phyloP scores from a whole-genome alignment of 1,140 invertebrate genomes.

The Saccostrea echinata region DNA sequence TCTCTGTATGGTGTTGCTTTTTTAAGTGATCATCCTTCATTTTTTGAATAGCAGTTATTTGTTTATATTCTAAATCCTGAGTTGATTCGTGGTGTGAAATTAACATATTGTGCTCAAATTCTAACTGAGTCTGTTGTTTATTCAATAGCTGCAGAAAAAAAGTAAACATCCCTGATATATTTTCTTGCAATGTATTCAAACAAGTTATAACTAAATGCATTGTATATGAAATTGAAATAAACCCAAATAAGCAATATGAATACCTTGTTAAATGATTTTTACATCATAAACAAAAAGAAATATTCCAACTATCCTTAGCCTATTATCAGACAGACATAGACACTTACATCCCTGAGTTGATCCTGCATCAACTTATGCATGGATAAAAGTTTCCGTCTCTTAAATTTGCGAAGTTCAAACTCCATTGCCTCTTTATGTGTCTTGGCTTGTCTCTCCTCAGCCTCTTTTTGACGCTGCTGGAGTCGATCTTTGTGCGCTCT shows the following conservation, averaged over 20 bases:
- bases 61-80: constrained; percentile 92
- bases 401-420: constrained; percentile 94
- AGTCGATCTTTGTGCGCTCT: constrained; percentile 94
- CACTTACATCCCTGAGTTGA: constrained; percentile 90
- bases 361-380: constrained; percentile 95
- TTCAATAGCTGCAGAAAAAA: constrained; percentile 89
- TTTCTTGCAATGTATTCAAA: too few species aligned
- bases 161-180: not conserved
- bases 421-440: constrained; percentile 95
- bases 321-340: not conserved
- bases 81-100: constrained; percentile 97
- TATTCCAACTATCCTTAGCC: not conserved
- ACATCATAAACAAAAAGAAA: not conserved
- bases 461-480: constrained; percentile 93
- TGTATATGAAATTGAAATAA: too few species aligned
- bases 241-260: too few species aligned
- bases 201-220: too few species aligned
- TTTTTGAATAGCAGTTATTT: constrained; percentile 96
- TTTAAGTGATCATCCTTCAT: constrained; percentile 92
- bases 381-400: constrained; percentile 92
- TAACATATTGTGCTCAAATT: constrained; percentile 97
- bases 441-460: constrained; percentile 91
- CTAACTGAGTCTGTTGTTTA: constrained; percentile 95
- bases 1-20: constrained; percentile 95
- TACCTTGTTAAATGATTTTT: not conserved